Evolutionary conservation across 1,140 invertebrate genomes (phyloP).

Genomic region (Calosoma granatense): DNA sequence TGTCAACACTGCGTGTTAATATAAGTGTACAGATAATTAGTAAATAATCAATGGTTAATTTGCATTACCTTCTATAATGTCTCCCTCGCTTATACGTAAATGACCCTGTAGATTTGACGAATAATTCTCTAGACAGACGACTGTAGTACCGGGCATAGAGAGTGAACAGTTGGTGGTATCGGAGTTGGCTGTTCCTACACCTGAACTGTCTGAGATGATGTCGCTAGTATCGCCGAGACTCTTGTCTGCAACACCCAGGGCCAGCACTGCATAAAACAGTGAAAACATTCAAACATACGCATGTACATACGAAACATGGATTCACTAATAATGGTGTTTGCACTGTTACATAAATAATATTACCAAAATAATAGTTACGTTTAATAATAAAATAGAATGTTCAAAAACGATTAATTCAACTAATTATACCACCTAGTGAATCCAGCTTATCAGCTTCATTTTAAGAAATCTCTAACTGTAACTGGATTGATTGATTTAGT

Average conservation of each 20-base stretch:
- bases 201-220: slow-evolving; percentile 81
- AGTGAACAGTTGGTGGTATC: slow-evolving; percentile 71
- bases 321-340: too few species aligned
- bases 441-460: too few species aligned
- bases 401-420: too few species aligned
- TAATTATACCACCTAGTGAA: too few species aligned
- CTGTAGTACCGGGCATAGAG: slow-evolving; percentile 67
- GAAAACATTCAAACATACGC: not conserved
- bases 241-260: slow-evolving; percentile 60
- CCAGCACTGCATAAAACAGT: slow-evolving; percentile 28
- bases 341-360: too few species aligned
- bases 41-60: too few species aligned
- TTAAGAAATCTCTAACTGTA: too few species aligned
- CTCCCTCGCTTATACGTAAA: slow-evolving; percentile 71
- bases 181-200: slow-evolving; percentile 78
- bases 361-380: too few species aligned
- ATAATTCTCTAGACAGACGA: slow-evolving; percentile 80
- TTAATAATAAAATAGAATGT: too few species aligned
- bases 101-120: slow-evolving; percentile 60
- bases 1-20: too few species aligned
- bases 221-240: slow-evolving; percentile 78
- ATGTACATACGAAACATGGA: not conserved
- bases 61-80: slow-evolving; percentile 79
- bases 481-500: too few species aligned
- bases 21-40: too few species aligned